A percentile compares a stretch with the other conserved stretches of the same genome.
Conservation (phyloP, 2,797 vertebrate species). For the Melanotaenia boesemani region DNA sequence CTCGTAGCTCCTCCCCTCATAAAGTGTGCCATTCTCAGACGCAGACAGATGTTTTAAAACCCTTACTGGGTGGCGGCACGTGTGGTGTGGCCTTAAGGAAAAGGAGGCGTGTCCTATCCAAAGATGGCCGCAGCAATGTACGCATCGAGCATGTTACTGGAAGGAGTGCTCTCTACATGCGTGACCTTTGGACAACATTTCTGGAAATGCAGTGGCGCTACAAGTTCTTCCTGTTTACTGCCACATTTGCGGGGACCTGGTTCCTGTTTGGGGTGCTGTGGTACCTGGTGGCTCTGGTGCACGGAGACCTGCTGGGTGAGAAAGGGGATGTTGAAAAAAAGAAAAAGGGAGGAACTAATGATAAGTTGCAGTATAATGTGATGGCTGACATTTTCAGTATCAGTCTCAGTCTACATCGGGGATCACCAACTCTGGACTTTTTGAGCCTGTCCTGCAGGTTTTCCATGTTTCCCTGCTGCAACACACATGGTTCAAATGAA, state of each 20-base stretch:
- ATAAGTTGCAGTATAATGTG: neutral
- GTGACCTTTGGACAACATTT: conserved; percentile 93
- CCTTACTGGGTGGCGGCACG: conserved; percentile 74
- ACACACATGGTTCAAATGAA: too few species aligned
- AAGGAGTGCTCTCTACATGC: conserved; percentile 89
- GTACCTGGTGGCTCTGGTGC: conserved; percentile 85
- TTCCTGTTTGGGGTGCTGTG: conserved; percentile 86
- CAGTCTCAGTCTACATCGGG: neutral
- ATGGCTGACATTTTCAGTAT: neutral
- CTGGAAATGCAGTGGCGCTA: conserved; percentile 89
- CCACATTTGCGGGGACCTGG: conserved; percentile 86
- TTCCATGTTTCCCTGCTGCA: too few species aligned
- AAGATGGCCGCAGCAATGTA: conserved; percentile 96
- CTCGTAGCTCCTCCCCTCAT: conserved; percentile 81
- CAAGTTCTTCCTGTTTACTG: conserved; percentile 85
- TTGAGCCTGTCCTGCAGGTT: too few species aligned
- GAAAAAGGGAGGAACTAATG: neutral
- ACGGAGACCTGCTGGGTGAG: conserved; percentile 86
- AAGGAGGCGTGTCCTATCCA: conserved; percentile 86
- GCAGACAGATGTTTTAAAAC: conserved; percentile 84
- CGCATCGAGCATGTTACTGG: conserved; percentile 93
- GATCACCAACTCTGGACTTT: too few species aligned
- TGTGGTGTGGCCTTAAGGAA: conserved; percentile 63
- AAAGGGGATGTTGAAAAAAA: neutral
- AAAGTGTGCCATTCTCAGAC: conserved; percentile 87